Conservation (phyloP, 2,113 vertebrate genomes). For the Gambusia holbrooki region DNA sequence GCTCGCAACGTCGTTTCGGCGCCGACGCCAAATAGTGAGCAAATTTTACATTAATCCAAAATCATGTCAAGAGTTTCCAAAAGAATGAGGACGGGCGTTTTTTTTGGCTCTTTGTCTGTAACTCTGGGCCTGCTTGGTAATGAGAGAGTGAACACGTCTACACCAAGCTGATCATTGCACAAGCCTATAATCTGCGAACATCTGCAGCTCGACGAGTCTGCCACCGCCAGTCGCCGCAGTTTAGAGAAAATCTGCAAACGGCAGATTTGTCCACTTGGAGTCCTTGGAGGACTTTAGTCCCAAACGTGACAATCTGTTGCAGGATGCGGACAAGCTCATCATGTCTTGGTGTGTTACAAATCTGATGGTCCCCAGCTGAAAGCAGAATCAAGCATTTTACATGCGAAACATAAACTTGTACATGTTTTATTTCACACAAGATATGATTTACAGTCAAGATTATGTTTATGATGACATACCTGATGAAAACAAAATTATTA, state of each 20-base stretch:
- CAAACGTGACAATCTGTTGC: conserved; percentile 17
- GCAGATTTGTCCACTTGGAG: conserved; percentile 32
- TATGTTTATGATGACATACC: no score
- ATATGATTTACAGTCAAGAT: no score
- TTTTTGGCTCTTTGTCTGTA: conserved; percentile 24
- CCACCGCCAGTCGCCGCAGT: conserved; percentile 29
- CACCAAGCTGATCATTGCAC: conserved; percentile 71
- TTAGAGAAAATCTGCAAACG: conserved; percentile 46
- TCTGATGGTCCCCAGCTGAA: neutral
- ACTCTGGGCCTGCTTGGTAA: conserved; percentile 33
- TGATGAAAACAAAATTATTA: no score
- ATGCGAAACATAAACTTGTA: neutral
- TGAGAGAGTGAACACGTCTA: conserved; percentile 57
- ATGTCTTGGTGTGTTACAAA: no score
- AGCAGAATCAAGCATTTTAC: neutral
- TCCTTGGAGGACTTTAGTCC: conserved; percentile 16
- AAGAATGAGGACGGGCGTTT: conserved; percentile 14
- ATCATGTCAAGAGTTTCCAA: neutral
- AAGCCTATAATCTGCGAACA: conserved; percentile 75
- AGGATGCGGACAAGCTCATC: neutral
- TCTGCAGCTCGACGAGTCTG: conserved; percentile 59
- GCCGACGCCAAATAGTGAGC: neutral
- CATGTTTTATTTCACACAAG: no score
- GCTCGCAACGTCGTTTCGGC: neutral
- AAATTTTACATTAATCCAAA: neutral